Conservation (phyloP, 1,140 invertebrate genomes). For the Heliconius hermathena region DNA sequence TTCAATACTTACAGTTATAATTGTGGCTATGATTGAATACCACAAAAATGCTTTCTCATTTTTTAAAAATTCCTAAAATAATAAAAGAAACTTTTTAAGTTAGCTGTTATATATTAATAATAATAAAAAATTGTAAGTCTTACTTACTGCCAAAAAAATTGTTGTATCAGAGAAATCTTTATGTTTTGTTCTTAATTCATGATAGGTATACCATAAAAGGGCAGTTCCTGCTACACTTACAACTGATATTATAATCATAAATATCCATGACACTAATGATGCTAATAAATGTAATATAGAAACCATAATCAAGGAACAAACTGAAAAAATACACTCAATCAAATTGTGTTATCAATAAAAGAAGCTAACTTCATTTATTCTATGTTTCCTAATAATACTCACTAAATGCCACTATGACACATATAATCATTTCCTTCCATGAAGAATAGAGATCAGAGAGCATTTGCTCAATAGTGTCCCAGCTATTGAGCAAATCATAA, state of each 20-base stretch:
- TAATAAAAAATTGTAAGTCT: neutral
- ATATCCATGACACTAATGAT: constrained; percentile 91
- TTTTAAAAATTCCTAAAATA: constrained; percentile 89
- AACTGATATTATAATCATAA: constrained; percentile 90
- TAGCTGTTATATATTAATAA: neutral
- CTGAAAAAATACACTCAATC: constrained; percentile 77
- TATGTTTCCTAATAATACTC: constrained; percentile 61
- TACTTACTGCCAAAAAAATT: constrained; percentile 65
- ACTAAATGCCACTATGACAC: constrained; percentile 92
- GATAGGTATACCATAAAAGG: constrained; percentile 95
- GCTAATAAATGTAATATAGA: constrained; percentile 93
- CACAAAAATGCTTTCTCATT: constrained; percentile 93
- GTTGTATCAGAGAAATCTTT: constrained; percentile 82
- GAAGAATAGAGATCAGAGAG: constrained; percentile 93
- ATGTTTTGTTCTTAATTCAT: constrained; percentile 87
- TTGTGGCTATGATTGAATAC: constrained; percentile 93
- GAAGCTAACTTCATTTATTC: neutral
- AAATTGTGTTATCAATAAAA: neutral
- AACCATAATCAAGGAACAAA: constrained; percentile 91
- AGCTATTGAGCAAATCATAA: constrained; percentile 92
- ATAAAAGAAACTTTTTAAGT: constrained; percentile 23
- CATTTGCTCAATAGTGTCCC: constrained; percentile 93
- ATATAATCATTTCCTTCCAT: constrained; percentile 92
- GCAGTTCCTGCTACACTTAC: constrained; percentile 89
- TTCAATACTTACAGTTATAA: constrained; percentile 88